These are phyloP conservation scores for Agrypnus murinus DNA, from an alignment of 2,888 invertebrate species.

Conservation along the genomic window DNA sequence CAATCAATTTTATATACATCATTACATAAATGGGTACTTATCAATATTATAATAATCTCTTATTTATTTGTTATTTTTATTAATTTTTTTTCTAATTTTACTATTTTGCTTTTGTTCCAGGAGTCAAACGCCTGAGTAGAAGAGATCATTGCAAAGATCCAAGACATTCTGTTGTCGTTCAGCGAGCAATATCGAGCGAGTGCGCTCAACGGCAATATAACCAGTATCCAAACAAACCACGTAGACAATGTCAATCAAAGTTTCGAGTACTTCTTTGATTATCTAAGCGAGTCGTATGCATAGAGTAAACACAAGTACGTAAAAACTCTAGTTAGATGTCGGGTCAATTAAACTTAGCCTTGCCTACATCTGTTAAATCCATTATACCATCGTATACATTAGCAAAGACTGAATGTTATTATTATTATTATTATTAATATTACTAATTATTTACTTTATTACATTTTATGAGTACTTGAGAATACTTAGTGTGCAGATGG, in stretches of 20 bases:
- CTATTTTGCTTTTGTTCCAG: constrained; percentile 79
- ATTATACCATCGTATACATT: constrained; percentile 32
- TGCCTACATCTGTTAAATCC: constrained; percentile 44
- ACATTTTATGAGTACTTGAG: constrained; percentile 9
- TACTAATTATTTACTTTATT: constrained; percentile 31
- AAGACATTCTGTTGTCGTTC: constrained; percentile 85
- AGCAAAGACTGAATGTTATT: constrained; percentile 45
- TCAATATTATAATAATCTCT: too few species aligned
- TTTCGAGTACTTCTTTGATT: constrained; percentile 78
- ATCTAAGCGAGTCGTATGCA: constrained; percentile 80
- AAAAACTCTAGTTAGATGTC: constrained; percentile 44
- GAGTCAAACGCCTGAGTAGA: constrained; percentile 94
- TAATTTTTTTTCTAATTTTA: too few species aligned
- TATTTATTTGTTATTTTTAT: too few species aligned
- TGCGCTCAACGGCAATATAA: constrained; percentile 70
- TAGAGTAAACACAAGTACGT: constrained; percentile 64
- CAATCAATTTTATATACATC: too few species aligned
- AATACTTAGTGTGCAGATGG: constrained; percentile 7
- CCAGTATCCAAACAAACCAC: constrained; percentile 65
- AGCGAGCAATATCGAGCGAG: constrained; percentile 77
- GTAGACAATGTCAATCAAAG: constrained; percentile 73
- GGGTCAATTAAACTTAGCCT: constrained; percentile 52
- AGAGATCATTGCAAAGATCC: constrained; percentile 90
- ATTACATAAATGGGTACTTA: too few species aligned
- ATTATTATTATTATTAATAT: too few species aligned